Evolutionary conservation across 2,888 invertebrate genomes (phyloP), one percentile per base, ranked within the genome.

Genomic region (Parthenolecanium corni): DNA sequence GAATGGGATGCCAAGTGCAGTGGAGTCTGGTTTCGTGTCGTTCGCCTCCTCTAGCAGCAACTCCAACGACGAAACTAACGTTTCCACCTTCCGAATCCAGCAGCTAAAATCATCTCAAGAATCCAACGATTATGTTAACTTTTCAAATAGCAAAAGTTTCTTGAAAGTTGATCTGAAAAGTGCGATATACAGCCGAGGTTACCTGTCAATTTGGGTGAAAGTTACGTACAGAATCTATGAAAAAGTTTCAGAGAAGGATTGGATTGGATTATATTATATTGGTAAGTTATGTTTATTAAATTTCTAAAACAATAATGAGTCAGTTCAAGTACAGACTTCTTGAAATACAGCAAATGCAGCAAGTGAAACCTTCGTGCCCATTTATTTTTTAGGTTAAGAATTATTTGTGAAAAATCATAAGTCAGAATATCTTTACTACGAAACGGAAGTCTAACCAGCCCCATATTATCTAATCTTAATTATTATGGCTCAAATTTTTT

Each of bases 141-240:
- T 52, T 14, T n/a, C 25, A n/a, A 36, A 6, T 20, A 16, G 23
- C 9, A 53, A 63, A 54, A 63, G 52, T 23, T 47, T 31, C 23
- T 36, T 63, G 9, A 63, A 63, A 20, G 63, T 63, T 9, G 47
- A 52, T 12, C 20, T 63, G 46, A 63, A 63, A 21, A 63, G 63
- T 44, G 63, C 63, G 16, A 53, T 63, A 11, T 63, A 63, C 16
- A 63, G 63, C 31, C 42, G 63, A 25, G 63, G 63, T 20, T 53
- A 63, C 18, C 21, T 63, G 20, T 63, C 63, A 2, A 53, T 63
- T 21, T 63, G 63, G 63, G 63, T 63, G 42, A 63, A 63, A 21
- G 36, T 63, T 12, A 63, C 47, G 5, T 63, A 63, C 20, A 38
- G 46, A n/a, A 63, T 63, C 46, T 46, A 53, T 18, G 47, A 52